These are phyloP conservation scores for Tragelaphus buxtoni DNA, from an alignment of 2,113 vertebrate genomes.

Conservation along the genomic window DNA sequence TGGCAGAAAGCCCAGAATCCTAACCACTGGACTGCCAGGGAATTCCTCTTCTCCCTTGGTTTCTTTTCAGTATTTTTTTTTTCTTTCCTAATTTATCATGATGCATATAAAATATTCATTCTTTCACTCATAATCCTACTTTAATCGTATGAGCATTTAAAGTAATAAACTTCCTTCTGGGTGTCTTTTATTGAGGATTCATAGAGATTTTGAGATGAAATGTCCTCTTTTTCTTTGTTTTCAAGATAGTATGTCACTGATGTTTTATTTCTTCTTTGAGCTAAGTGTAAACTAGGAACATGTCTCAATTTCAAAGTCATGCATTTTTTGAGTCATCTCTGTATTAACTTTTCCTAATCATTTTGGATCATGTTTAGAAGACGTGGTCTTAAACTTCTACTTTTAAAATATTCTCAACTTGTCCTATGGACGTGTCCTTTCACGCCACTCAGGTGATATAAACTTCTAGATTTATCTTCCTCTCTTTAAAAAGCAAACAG, in stretches of 20 bases:
- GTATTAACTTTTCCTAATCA: not conserved
- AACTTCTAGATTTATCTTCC: not conserved
- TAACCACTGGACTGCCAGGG: not conserved
- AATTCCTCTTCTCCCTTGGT: not conserved
- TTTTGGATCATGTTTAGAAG: not conserved
- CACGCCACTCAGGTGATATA: not conserved
- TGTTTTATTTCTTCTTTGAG: not conserved
- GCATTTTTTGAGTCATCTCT: not conserved
- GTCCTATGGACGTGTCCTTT: fast-evolving
- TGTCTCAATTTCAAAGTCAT: not conserved
- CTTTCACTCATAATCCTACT: not conserved
- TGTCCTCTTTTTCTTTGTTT: not conserved
- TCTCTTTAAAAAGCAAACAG: not conserved
- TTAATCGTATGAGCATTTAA: not conserved
- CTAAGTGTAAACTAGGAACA: not conserved
- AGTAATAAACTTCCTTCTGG: not conserved
- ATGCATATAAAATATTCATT: not conserved
- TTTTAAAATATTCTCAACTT: not conserved
- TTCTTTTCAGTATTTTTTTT: not conserved
- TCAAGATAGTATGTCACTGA: not conserved
- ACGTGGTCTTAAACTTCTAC: not conserved
- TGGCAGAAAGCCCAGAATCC: not conserved
- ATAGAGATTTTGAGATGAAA: not conserved
- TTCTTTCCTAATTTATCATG: not conserved
- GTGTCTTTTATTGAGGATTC: not conserved